Base-by-base conservation (phyloP, 2,113 vertebrate species). In the Burhinus oedicnemus region DNA sequence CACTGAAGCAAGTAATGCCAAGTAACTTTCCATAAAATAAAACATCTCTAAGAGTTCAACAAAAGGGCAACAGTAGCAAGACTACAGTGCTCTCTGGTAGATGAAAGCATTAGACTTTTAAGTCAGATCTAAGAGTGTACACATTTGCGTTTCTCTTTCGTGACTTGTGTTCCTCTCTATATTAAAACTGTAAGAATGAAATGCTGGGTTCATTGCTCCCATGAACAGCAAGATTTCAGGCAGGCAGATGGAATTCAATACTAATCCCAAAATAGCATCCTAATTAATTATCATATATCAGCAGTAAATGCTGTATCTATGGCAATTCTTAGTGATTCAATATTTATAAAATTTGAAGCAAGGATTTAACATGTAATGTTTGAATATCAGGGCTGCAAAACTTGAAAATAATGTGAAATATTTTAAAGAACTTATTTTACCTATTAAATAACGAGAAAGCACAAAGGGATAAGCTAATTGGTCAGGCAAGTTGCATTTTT, bases 1-100 rank as follows among this genome's bases (percentile, higher is more conserved):
- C 38, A 74, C 7, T 52, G 51, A 80, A 83, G 27, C 44, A 79
- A 87, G 45, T 36, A 77, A 76, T 81, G 72, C 34, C 44, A 72
- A 87, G 78, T 10, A 26, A 23, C 15, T 90, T 96, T 45, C 72
- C 58, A 79, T 65, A 91, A 89, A 68, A 92, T 42, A 85, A 94
- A 93, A 64, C 21, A 61, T 54, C 21, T 54, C 47, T 47, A 12
- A 82, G 77, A 90, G 82, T 96, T 97, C 91, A 96, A 36, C 29
- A 6, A 94, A 96, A 95, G 72, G 91, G n/a, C 82, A 97, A 76
- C n/a, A 68, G n/a, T 54, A 83, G 89, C 47, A 90, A 66, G 58
- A 91, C 32, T 51, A 34, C 19, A 20, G 15, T 30, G 27, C 7
- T 82, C 15, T 80, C 62, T 75, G 47, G 54, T n/a, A 95, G 91